Percentiles rank a stretch among this genome's conserved stretches.
phyloP scores from a whole-genome alignment of 1,140 invertebrate genomes.

The Diorhabda carinulata region DNA sequence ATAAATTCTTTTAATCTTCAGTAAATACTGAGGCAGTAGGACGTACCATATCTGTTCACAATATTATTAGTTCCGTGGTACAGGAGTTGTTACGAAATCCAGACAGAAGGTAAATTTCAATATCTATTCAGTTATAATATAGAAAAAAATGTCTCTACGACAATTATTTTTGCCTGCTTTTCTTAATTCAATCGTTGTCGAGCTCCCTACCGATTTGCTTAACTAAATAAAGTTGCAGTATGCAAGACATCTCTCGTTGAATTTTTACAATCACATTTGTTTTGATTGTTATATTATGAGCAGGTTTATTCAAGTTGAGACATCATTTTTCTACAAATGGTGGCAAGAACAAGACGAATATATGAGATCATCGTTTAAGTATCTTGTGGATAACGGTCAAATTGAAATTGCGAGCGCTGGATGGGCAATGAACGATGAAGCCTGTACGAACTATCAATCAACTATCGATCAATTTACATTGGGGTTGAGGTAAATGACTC shows the following conservation, averaged over 20 bases:
- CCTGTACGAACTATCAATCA: conserved; percentile 70
- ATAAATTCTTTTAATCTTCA: not conserved
- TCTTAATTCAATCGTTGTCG: no score
- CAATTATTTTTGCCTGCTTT: no score
- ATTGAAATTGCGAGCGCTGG: conserved; percentile 71
- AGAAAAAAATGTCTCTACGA: no score
- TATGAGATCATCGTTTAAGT: conserved; percentile 47
- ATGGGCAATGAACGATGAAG: conserved; percentile 81
- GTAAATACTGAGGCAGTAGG: not conserved
- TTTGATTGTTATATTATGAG: not conserved
- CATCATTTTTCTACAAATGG: conserved; percentile 61
- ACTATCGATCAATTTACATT: conserved; percentile 80
- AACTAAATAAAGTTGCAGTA: no score
- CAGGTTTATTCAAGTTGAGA: conserved; percentile 44
- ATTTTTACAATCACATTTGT: not conserved
- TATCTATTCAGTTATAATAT: no score
- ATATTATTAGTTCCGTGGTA: not conserved
- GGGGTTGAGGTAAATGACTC: conserved; percentile 53
- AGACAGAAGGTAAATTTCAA: not conserved
- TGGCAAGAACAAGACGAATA: conserved; percentile 58
- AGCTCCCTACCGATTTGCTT: no score
- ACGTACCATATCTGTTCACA: not conserved
- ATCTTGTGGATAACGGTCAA: conserved; percentile 55
- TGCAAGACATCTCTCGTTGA: no score
- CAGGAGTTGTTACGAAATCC: not conserved